Base-by-base conservation (phyloP, 2,888 invertebrate genomes). In the Cecidostiba fungosa region DNA sequence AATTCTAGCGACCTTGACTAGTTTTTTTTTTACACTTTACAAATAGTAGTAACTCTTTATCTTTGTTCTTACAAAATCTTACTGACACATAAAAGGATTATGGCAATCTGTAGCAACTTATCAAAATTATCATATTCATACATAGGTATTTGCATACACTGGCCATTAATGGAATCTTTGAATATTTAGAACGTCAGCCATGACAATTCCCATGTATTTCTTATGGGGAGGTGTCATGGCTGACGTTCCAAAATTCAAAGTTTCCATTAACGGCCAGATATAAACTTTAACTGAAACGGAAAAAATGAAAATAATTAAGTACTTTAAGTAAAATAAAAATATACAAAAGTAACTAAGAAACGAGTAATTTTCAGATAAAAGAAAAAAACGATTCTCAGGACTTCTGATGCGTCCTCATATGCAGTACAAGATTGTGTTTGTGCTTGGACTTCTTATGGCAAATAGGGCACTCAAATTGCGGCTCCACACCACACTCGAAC, bases 381-480 rank as follows among this genome's bases (percentile, higher is more conserved):
- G 3, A 23, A 36, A n/a, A 16, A 47, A 19, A 74, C 14, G 50
- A 36, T 1, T 16, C 74, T 90, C 87, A 92, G 73, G 89, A 81
- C 77, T 93, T 92, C 90, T 94, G 89, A 92, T 94, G 93, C 86
- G 94, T 94, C 89, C 93, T 90, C 92, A 94, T 94, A 87, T 95
- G 95, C 36, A 94, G 91, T 84, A 94, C 91, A 39, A 95, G 90
- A 90, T 95, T 95, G 90, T 90, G 89, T 87, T 96, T 96, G 84
- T 97, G 94, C 0, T 96, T 96, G 92, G 97, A 97, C 88, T 95
- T 95, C 88, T 96, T 95, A 43, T 95, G 94, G 90, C 97, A 97
- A 78, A 95, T 94, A 39, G 95, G 94, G 92, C 97, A 97, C 43
- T 95, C 94, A 90, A 94, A 96, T 0, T 95, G 89, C 16, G 91